Conservation (phyloP, 2,888 invertebrate genomes). For the Gerosis bhagava region DNA sequence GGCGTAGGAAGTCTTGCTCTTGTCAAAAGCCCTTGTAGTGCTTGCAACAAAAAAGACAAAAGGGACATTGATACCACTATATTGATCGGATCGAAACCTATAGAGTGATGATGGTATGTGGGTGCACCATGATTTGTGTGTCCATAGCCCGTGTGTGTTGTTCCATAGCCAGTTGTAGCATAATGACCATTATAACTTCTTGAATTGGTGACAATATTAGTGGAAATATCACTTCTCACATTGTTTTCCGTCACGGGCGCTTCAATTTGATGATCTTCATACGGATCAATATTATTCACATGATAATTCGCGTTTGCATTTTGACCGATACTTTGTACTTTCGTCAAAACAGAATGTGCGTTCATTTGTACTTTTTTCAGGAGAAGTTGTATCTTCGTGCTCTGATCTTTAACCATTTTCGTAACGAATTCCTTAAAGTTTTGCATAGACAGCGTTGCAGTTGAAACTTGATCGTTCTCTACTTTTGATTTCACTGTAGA, state of each 20-base stretch:
- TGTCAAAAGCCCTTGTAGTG: slow-evolving; percentile 64
- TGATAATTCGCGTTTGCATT: slow-evolving; percentile 26
- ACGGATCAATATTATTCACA: slow-evolving; percentile 15
- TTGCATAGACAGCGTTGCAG: slow-evolving; percentile 43
- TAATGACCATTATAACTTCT: slow-evolving; percentile 62
- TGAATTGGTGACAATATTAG: slow-evolving; percentile 11
- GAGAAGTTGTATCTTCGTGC: slow-evolving; percentile 59
- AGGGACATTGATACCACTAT: slow-evolving; percentile 74
- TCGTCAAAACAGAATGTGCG: slow-evolving; percentile 60
- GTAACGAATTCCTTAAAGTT: slow-evolving; percentile 61
- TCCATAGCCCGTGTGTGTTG: no score
- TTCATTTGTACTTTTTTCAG: slow-evolving; percentile 66
- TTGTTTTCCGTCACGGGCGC: slow-evolving; percentile 46
- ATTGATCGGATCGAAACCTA: slow-evolving; percentile 77
- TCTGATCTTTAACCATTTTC: slow-evolving; percentile 66
- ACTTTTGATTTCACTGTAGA: slow-evolving; percentile 52
- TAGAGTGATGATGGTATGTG: slow-evolving; percentile 74
- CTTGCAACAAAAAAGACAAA: slow-evolving; percentile 70
- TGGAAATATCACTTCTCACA: slow-evolving; percentile 24
- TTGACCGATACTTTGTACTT: slow-evolving; percentile 56
- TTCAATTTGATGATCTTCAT: slow-evolving; percentile 55
- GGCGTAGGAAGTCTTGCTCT: slow-evolving; percentile 64
- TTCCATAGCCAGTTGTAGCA: slow-evolving; percentile 57
- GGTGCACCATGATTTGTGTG: slow-evolving; percentile 52
- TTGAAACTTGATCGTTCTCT: slow-evolving; percentile 39